These are phyloP conservation scores for Esox niger DNA, from an alignment of 2,113 vertebrate species.

Conservation along the genomic window DNA sequence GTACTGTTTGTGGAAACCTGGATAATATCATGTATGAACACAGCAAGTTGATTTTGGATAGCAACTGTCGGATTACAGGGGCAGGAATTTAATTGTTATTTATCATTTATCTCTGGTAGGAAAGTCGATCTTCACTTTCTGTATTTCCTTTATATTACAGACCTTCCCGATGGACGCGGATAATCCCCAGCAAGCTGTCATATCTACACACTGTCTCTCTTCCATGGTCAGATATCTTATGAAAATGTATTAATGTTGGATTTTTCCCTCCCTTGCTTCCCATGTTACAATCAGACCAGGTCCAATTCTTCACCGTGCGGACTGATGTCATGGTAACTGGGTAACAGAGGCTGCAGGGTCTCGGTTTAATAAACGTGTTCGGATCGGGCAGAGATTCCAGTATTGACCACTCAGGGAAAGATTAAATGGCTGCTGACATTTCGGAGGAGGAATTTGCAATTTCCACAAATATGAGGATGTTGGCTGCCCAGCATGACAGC, in stretches of 20 bases:
- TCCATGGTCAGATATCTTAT: conserved; percentile 37
- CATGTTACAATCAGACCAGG: conserved; percentile 49
- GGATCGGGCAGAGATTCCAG: conserved; percentile 61
- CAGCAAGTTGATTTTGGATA: neutral
- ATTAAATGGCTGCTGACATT: conserved; percentile 98
- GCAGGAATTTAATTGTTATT: neutral
- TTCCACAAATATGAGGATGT: conserved; percentile 94
- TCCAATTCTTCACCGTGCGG: conserved; percentile 32
- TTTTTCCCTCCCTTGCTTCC: conserved; percentile 49
- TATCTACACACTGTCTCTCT: conserved; percentile 41
- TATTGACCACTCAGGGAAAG: conserved; percentile 88
- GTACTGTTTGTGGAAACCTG: too few relatives aligned
- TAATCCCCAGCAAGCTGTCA: conserved; percentile 43
- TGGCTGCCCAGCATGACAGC: conserved; percentile 84
- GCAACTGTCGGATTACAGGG: neutral
- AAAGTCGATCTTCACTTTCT: neutral
- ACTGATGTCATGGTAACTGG: conserved; percentile 68
- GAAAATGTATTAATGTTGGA: conserved; percentile 61
- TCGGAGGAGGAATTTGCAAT: conserved; percentile 97
- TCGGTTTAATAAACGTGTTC: conserved; percentile 81
- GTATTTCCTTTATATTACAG: neutral
- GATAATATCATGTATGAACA: neutral
- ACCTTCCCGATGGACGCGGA: neutral
- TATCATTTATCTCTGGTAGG: neutral
- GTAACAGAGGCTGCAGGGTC: conserved; percentile 47